Percentiles rank a stretch among this genome's conserved stretches.
These are phyloP conservation scores for Meganola albula DNA, from an alignment of 2,888 invertebrate species.

Conservation along the genomic window DNA sequence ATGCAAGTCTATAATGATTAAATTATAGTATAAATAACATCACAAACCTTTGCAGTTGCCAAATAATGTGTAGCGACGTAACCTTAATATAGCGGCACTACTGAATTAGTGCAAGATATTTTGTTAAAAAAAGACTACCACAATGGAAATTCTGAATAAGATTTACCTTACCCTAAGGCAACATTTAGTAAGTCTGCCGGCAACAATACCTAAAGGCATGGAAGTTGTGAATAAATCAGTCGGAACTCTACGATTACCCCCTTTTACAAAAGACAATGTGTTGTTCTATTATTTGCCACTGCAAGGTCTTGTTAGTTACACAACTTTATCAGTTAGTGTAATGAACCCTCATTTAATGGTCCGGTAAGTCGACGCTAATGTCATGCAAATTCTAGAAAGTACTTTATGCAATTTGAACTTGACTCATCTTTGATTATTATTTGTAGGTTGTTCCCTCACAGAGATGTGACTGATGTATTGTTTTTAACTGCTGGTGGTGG, in stretches of 20 bases:
- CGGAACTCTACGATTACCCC: conserved; percentile 73
- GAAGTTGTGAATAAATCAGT: conserved; percentile 60
- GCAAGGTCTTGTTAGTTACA: conserved; percentile 86
- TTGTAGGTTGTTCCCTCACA: conserved; percentile 83
- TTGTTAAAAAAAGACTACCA: conserved; percentile 8
- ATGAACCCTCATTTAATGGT: conserved; percentile 89
- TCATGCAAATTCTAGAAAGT: too few relatives aligned
- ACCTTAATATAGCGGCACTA: conserved; percentile 39
- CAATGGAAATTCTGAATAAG: conserved; percentile 64
- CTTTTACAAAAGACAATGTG: conserved; percentile 83
- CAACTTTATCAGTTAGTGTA: conserved; percentile 87
- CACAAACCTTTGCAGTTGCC: conserved; percentile 53
- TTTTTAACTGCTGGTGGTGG: conserved; percentile 89
- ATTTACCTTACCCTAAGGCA: conserved; percentile 49
- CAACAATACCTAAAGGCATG: conserved; percentile 49
- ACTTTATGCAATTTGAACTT: too few relatives aligned
- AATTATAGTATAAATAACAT: conserved; percentile 45
- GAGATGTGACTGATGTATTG: conserved; percentile 89
- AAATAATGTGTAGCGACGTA: conserved; percentile 65
- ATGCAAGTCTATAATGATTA: conserved; percentile 24
- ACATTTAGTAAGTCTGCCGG: conserved; percentile 48
- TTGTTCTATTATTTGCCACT: conserved; percentile 86
- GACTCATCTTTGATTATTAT: too few relatives aligned
- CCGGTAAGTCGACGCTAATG: too few relatives aligned
- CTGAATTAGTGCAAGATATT: conserved; percentile 35